These are phyloP conservation scores for Hydropsyche tenuis DNA, from an alignment of 1,140 invertebrate species.

Conservation along the genomic window DNA sequence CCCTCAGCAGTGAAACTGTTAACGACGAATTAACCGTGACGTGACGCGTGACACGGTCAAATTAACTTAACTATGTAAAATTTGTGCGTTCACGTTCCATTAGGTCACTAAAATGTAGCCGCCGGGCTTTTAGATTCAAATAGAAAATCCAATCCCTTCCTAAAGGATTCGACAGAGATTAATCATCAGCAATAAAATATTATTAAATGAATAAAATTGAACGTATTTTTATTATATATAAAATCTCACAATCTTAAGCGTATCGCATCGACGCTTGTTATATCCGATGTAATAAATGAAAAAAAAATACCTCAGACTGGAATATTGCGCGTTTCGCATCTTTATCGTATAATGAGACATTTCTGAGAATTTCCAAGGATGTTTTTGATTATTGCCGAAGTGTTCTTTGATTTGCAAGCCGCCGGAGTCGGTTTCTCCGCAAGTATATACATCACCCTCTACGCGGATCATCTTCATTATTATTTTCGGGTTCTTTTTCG, in stretches of 20 bases:
- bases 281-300: neutral
- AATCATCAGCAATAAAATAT: no score
- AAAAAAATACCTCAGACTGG: neutral
- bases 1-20: neutral
- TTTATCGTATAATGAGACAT: neutral
- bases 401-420: neutral
- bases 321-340: neutral
- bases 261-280: no score
- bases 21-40: constrained; percentile 16
- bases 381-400: neutral
- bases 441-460: neutral
- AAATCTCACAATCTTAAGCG: no score
- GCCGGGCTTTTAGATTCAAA: no score
- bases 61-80: constrained; percentile 18
- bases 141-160: no score
- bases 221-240: no score
- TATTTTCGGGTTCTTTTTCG: constrained; percentile 4
- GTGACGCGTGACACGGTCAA: constrained; percentile 17
- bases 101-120: neutral
- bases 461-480: constrained; percentile 1
- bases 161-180: no score
- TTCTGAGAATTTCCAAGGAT: constrained; percentile 2
- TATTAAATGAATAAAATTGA: no score
- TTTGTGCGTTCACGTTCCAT: constrained; percentile 20
- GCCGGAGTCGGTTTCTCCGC: no score